Conservation (phyloP, 2,888 invertebrate species). For the Augochlorella aurata region DNA sequence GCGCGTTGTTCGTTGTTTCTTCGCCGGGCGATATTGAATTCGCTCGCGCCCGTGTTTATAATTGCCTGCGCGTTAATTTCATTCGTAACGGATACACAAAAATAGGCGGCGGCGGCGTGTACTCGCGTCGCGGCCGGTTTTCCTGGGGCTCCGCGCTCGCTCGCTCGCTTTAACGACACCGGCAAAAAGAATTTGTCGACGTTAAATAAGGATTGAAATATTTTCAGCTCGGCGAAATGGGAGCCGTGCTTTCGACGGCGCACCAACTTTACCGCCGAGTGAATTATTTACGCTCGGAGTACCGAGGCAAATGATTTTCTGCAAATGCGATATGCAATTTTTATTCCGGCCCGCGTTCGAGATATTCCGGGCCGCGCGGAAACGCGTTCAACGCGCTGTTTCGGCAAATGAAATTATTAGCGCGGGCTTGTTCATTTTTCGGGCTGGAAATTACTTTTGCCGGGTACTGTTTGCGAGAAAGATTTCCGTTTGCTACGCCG, state of each 20-base stretch:
- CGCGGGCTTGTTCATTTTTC: too few relatives aligned
- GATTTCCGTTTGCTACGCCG: too few relatives aligned
- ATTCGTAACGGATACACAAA: conserved; percentile 7
- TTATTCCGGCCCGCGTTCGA: background rate
- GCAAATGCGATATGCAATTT: background rate
- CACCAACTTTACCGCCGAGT: background rate
- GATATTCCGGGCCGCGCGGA: background rate
- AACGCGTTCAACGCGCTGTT: background rate
- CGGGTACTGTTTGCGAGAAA: too few relatives aligned
- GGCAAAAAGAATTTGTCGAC: background rate
- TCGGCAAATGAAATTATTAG: background rate
- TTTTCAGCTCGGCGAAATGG: background rate
- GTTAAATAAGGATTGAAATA: background rate
- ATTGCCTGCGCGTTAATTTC: background rate
- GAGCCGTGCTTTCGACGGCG: background rate
- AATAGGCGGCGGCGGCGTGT: background rate
- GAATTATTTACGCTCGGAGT: background rate
- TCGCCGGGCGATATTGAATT: conserved; percentile 11
- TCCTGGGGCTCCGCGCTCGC: background rate
- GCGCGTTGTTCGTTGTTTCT: conserved; percentile 8
- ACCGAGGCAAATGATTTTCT: background rate
- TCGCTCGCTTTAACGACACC: background rate
- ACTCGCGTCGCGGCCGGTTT: too few relatives aligned
- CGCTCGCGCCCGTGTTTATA: background rate
- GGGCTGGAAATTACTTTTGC: too few relatives aligned